Evolutionary conservation across 1,140 invertebrate species (phyloP), one percentile per base, ranked within the genome.

Genomic region (Drepana arcuata): DNA sequence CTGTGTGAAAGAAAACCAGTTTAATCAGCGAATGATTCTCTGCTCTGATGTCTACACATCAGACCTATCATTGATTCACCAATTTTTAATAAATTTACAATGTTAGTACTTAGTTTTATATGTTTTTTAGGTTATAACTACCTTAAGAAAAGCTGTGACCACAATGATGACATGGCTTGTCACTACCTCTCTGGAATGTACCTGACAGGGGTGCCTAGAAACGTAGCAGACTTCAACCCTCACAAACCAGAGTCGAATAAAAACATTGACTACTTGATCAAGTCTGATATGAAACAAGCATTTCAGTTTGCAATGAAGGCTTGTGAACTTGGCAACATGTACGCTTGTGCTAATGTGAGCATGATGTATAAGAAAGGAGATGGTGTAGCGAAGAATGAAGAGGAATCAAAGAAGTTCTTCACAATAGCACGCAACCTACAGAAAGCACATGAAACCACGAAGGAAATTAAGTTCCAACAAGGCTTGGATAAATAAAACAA

Each of bases 301-400:
- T 95, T 93, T 69, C 79, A 89, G 34, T 90, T 88, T 49, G 89
- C 92, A 0, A 61, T 87, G 23, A 91, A 89, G 67, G 91, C 89
- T 0, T 97, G 95, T 72, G 90, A 95, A 47, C 64, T 90, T 6
- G 90, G 90, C 2, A 91, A 95, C 70, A 87, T 93, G 36, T 92
- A 91, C 62, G 92, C 93, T 1, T 97, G 95, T 84, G 89, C 89
- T 0, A 97, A 97, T 84, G 62, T 96, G 1, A 92, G 93, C 48
- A 87, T 92, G 51, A 94, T 95, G 92, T 94, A 95, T 64, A 79
- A 80, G 9, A 84, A 85, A 40, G 91, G 91, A 10, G 89, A 92
- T 34, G 91, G 94, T 1, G 90, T 89, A 0, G 86, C 89, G 31
- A 89, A 93, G 59, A 89, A 93, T 75, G 41, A 81, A 24, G 85